phyloP scores from a whole-genome alignment of 2,888 invertebrate genomes.

The Leptinotarsa juncta region DNA sequence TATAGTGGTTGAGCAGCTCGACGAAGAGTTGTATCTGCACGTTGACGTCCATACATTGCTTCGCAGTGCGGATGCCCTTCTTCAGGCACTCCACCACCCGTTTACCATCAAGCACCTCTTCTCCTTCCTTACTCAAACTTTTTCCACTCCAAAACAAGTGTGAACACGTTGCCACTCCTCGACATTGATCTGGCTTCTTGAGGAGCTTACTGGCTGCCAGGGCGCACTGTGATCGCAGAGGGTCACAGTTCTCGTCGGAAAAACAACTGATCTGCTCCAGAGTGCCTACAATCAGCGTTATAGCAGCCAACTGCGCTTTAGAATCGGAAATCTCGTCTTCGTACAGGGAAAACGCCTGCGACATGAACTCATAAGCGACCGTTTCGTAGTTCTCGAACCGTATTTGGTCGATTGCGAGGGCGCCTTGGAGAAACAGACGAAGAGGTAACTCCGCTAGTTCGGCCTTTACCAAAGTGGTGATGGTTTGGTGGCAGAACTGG shows the following conservation, averaged over 20 bases:
- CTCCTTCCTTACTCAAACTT: constrained; percentile 62
- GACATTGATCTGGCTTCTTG: constrained; percentile 98
- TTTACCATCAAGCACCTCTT: constrained; percentile 87
- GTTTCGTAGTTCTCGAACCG: constrained; percentile 95
- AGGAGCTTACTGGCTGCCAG: constrained; percentile 92
- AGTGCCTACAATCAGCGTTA: constrained; percentile 94
- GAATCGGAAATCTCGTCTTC: constrained; percentile 99
- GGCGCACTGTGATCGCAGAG: constrained; percentile 95
- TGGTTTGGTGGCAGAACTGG: constrained; percentile 97
- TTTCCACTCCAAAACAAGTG: constrained; percentile 98
- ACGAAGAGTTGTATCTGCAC: constrained; percentile 94
- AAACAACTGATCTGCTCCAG: constrained; percentile 96
- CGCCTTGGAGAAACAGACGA: constrained; percentile 94
- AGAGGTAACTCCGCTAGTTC: constrained; percentile 94
- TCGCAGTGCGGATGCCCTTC: constrained; percentile 96
- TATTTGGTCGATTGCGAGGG: constrained; percentile 91
- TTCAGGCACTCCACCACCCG: constrained; percentile 95
- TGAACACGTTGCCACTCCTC: constrained; percentile 93
- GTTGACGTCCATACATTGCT: constrained; percentile 96
- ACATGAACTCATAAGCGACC: constrained; percentile 98
- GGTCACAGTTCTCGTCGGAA: constrained; percentile 96
- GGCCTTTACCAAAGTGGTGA: constrained; percentile 93
- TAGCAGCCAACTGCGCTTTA: constrained; percentile 95
- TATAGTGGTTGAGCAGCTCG: constrained; percentile 93
- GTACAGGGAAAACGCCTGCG: constrained; percentile 94